phyloP scores from a whole-genome alignment of 2,113 vertebrate genomes.

The Balaenoptera acutorostrata region DNA sequence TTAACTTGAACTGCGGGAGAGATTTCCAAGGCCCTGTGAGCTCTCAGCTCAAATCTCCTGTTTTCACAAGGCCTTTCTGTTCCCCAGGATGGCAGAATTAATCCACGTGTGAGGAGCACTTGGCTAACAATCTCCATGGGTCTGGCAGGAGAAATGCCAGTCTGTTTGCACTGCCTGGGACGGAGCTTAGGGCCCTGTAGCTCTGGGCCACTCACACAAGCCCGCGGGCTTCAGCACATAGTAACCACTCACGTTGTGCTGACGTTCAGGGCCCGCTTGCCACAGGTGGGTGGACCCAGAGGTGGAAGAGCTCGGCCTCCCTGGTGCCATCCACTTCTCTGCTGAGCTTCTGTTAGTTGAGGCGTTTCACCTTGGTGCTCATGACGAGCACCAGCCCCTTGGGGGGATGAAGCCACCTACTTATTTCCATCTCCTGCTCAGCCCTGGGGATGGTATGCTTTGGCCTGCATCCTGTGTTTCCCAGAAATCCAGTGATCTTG shows the following conservation, averaged over 20 bases:
- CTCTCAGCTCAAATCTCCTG: slow-evolving; percentile 22
- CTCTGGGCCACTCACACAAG: background rate
- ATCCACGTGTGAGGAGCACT: background rate
- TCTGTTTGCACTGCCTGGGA: background rate
- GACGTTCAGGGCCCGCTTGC: background rate
- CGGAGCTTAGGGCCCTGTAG: background rate
- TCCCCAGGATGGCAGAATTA: background rate
- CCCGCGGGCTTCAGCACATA: background rate
- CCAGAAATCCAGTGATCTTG: background rate
- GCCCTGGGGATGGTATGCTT: background rate
- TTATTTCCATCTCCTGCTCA: background rate
- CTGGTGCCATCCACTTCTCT: background rate
- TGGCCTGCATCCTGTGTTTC: background rate
- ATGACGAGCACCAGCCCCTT: background rate
- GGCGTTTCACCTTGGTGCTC: background rate
- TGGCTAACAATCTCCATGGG: background rate
- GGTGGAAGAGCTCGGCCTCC: background rate
- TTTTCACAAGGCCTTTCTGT: slow-evolving; percentile 48
- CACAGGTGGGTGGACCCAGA: background rate
- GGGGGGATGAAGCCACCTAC: background rate
- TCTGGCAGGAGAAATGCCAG: slow-evolving; percentile 32
- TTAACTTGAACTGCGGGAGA: background rate
- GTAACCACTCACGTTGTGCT: background rate
- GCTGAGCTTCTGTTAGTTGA: background rate
- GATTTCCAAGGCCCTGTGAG: slow-evolving; percentile 29